Conservation (phyloP, 1,140 invertebrate species). For the Drosophila nasuta region DNA sequence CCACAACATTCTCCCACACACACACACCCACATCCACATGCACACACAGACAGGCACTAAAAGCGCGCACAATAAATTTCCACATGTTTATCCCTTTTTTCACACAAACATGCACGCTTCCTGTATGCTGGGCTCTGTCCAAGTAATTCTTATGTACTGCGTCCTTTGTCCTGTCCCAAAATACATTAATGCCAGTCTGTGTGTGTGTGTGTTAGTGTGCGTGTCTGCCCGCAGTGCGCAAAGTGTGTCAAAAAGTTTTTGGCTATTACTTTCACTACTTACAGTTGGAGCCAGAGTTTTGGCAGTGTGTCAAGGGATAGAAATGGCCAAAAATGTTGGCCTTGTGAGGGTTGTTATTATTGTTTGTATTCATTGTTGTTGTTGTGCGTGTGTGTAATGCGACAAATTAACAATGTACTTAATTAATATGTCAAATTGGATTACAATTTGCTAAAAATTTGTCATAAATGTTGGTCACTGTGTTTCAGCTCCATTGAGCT, state of each 20-base stretch:
- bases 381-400: constrained; percentile 64
- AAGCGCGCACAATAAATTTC: constrained; percentile 69
- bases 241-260: constrained; percentile 79
- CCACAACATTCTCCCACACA: constrained; percentile 24
- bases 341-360: constrained; percentile 43
- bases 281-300: constrained; percentile 37
- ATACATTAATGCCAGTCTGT: constrained; percentile 18
- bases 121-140: constrained; percentile 25
- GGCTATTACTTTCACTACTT: constrained; percentile 79
- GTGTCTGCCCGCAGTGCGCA: constrained; percentile 42
- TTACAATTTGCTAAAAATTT: constrained; percentile 79
- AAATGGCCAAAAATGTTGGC: not conserved
- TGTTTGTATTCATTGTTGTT: not conserved
- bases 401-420: constrained; percentile 79
- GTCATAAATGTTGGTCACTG: constrained; percentile 60
- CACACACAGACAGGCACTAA: constrained; percentile 27
- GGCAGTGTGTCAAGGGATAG: constrained; percentile 16
- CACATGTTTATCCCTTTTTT: constrained; percentile 75
- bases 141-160: constrained; percentile 47
- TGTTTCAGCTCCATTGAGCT: constrained; percentile 20
- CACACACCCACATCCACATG: constrained; percentile 21
- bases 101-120: constrained; percentile 25
- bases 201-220: constrained; percentile 7
- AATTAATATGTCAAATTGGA: constrained; percentile 81
- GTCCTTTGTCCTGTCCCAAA: constrained; percentile 51